These are phyloP conservation scores for Aphelenchoides besseyi DNA, from an alignment of 1,140 invertebrate genomes.

Conservation along the genomic window DNA sequence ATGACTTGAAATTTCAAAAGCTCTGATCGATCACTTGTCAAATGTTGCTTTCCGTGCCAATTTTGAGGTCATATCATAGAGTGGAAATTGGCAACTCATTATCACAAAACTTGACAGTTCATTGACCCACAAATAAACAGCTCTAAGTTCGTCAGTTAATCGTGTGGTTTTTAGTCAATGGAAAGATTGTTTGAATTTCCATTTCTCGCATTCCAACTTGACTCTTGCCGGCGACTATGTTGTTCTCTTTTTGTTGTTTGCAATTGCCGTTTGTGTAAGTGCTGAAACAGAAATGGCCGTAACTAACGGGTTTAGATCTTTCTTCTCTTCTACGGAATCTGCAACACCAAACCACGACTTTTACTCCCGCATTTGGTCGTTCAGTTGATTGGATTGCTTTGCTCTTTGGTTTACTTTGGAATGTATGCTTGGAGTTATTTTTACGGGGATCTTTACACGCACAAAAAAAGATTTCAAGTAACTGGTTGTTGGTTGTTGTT, in stretches of 20 bases:
- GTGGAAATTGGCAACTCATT: too few species aligned
- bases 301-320: slow-evolving; percentile 46
- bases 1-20: too few species aligned
- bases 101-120: too few species aligned
- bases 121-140: too few species aligned
- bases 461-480: slow-evolving; percentile 44
- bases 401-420: slow-evolving; percentile 52
- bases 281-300: background rate
- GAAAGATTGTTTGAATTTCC: slow-evolving; percentile 50
- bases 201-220: slow-evolving; percentile 57
- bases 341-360: slow-evolving; percentile 37
- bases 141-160: too few species aligned
- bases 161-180: slow-evolving; percentile 38
- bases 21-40: too few species aligned
- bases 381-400: slow-evolving; percentile 50
- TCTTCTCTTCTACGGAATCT: slow-evolving; percentile 53
- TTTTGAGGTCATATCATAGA: too few species aligned
- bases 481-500: background rate
- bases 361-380: slow-evolving; percentile 54
- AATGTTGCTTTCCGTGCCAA: too few species aligned
- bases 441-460: slow-evolving; percentile 57
- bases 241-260: slow-evolving; percentile 44
- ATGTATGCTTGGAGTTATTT: slow-evolving; percentile 58
- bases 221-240: slow-evolving; percentile 58
- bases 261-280: slow-evolving; percentile 51